Evolutionary conservation across 2,113 vertebrate genomes (phyloP).

Genomic region (Brevimyrus niger): DNA sequence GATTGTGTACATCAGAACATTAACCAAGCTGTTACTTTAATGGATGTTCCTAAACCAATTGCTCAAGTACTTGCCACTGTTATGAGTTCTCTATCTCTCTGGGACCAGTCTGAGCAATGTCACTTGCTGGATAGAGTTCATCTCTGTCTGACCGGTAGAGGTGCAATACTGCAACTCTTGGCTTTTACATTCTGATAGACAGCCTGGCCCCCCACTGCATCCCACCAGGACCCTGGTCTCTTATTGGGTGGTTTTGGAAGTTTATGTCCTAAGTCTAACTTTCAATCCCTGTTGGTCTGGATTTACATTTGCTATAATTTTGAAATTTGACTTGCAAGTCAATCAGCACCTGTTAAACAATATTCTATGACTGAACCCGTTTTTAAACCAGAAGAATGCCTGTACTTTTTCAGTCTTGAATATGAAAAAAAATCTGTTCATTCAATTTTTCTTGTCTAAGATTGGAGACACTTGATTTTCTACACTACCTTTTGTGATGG

Average conservation of each 20-base stretch:
- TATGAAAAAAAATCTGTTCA: not conserved
- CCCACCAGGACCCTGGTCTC: slow-evolving; percentile 21
- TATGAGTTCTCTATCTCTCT: not conserved
- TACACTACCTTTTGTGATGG: not conserved
- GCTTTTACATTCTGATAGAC: not conserved
- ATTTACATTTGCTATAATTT: not conserved
- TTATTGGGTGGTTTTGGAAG: slow-evolving; percentile 47
- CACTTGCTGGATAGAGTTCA: not conserved
- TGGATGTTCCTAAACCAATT: not conserved
- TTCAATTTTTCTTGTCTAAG: not conserved
- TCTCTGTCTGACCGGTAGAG: not conserved
- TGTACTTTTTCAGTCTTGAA: not conserved
- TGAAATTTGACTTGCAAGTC: not conserved
- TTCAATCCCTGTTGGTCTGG: slow-evolving; percentile 10
- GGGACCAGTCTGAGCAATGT: not conserved
- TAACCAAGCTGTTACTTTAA: not conserved
- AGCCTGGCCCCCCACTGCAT: not conserved
- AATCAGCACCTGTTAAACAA: not conserved
- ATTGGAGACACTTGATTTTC: not conserved
- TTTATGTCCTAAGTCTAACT: slow-evolving; percentile 38
- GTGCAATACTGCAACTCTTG: not conserved
- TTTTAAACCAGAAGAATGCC: not conserved
- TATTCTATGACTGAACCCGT: not conserved
- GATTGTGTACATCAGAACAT: slow-evolving; percentile 8
- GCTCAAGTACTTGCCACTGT: not conserved